A percentile compares a stretch with the other conserved stretches of the same genome.
Conservation (phyloP, 2,888 invertebrate genomes). For the Phymatocera aterrima region DNA sequence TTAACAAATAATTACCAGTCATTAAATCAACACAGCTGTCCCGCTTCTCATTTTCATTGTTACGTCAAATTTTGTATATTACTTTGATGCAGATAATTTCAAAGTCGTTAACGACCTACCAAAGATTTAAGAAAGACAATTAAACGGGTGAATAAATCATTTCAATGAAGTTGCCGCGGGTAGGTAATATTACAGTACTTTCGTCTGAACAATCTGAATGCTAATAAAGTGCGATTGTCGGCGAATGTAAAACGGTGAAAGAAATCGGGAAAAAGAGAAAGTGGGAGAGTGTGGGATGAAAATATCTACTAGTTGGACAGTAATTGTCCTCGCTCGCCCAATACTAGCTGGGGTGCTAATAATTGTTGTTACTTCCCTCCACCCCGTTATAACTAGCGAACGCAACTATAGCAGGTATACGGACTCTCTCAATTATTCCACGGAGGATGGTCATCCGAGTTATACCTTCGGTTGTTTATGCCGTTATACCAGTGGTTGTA, state of each 20-base stretch:
- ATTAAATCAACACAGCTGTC: background rate
- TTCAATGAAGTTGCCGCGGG: background rate
- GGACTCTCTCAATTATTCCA: background rate
- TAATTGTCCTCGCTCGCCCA: background rate
- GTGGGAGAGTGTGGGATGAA: too few relatives aligned
- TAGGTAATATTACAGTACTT: slow-evolving; percentile 9
- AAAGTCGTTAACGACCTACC: background rate
- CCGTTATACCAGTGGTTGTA: slow-evolving; percentile 28
- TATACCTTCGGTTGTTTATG: slow-evolving; percentile 29
- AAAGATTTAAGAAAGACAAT: slow-evolving; percentile 22
- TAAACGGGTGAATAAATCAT: slow-evolving; percentile 32
- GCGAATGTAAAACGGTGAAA: background rate
- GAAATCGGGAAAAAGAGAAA: background rate
- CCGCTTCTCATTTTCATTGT: background rate
- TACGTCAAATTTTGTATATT: background rate
- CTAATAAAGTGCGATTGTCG: background rate
- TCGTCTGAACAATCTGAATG: background rate
- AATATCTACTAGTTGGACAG: background rate
- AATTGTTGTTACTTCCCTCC: slow-evolving; percentile 16
- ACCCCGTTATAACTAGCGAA: slow-evolving; percentile 22
- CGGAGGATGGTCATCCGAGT: slow-evolving; percentile 26
- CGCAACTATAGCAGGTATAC: background rate
- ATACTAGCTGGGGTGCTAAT: background rate
- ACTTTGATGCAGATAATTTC: slow-evolving; percentile 1
- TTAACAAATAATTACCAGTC: slow-evolving; percentile 1